Percentiles rank a stretch among this genome's conserved stretches.
Conservation (phyloP, 2,113 vertebrate genomes). For the Elanoides forficatus region DNA sequence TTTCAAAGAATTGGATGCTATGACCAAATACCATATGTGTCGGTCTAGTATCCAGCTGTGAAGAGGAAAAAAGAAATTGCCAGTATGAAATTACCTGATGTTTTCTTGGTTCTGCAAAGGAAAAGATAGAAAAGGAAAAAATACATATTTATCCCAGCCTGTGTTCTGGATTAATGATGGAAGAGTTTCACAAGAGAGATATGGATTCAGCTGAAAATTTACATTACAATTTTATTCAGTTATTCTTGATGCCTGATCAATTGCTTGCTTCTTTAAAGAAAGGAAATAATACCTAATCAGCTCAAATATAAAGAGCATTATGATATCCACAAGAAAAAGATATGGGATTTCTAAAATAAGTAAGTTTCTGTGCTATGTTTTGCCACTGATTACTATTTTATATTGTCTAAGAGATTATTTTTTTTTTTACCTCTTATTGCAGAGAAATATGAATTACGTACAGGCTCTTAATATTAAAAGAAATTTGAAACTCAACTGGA, state of each 20-base stretch:
- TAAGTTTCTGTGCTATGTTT: background rate
- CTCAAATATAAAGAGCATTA: background rate
- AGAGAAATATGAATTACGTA: background rate
- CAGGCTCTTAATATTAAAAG: background rate
- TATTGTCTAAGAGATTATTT: background rate
- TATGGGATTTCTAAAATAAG: background rate
- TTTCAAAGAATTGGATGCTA: slow-evolving; percentile 22
- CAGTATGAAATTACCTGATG: background rate
- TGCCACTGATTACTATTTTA: background rate
- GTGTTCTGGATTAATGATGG: slow-evolving; percentile 21
- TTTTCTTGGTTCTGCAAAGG: background rate
- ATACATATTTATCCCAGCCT: background rate
- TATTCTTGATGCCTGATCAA: background rate
- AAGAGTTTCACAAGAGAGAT: slow-evolving; percentile 19
- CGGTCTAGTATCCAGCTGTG: background rate
- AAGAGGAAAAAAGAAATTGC: background rate
- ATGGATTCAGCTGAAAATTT: background rate
- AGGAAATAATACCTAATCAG: background rate
- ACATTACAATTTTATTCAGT: background rate
- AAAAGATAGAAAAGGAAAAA: background rate
- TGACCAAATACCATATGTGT: background rate
- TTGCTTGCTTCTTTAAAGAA: background rate
- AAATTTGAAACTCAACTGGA: background rate
- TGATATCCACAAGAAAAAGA: background rate
- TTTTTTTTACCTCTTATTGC: background rate